Evolutionary conservation across 2,888 invertebrate species (phyloP).

Genomic region (Argyresthia albistria): DNA sequence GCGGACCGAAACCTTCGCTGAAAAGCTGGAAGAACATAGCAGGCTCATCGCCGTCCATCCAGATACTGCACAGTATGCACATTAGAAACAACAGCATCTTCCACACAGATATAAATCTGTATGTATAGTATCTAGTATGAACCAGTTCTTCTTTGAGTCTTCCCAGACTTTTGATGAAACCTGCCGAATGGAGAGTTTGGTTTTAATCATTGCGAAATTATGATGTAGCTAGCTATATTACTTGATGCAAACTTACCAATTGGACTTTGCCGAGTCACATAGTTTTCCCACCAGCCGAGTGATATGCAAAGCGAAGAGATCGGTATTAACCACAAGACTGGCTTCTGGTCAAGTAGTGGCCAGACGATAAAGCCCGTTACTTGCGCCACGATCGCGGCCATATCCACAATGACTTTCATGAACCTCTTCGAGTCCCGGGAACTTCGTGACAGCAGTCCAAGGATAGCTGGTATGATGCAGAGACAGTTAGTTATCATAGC

Average conservation of each 20-base stretch:
- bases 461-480: conserved; percentile 88
- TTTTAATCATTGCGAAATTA: no score
- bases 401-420: conserved; percentile 85
- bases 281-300: conserved; percentile 99
- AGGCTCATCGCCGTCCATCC: conserved; percentile 83
- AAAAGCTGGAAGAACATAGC: conserved; percentile 84
- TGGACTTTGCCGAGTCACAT: conserved; percentile 88
- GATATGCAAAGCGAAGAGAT: conserved; percentile 89
- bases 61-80: conserved; percentile 79
- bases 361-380: conserved; percentile 93
- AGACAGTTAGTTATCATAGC: conserved; percentile 97
- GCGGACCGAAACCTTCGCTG: conserved; percentile 81
- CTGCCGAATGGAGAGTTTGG: conserved; percentile 35
- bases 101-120: conserved; percentile 93
- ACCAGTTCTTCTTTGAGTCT: conserved; percentile 85
- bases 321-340: conserved; percentile 89
- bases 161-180: conserved; percentile 80
- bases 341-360: conserved; percentile 86
- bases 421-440: conserved; percentile 85
- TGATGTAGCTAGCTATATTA: neutral
- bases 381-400: conserved; percentile 89
- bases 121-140: conserved; percentile 88
- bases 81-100: conserved; percentile 87
- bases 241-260: conserved; percentile 70
- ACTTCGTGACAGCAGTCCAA: conserved; percentile 85